These are phyloP conservation scores for Sylvilagus bachmani DNA, from an alignment of 2,113 vertebrate genomes.

Conservation along the genomic window DNA sequence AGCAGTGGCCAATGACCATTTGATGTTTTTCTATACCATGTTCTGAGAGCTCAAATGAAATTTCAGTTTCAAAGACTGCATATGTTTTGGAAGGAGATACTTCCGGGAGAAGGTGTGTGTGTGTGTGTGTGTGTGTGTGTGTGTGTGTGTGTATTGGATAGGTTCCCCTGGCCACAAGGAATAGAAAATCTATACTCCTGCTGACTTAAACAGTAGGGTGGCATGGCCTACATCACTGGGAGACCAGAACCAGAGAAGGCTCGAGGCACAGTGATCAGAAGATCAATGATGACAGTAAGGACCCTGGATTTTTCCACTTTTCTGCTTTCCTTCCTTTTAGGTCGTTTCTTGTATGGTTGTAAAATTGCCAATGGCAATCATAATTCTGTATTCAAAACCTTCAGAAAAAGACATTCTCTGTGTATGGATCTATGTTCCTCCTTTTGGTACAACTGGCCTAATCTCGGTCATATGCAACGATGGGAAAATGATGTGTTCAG, in stretches of 20 bases:
- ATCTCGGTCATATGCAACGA: not conserved
- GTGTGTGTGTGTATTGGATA: not conserved
- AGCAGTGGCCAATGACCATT: not conserved
- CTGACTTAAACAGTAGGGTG: not conserved
- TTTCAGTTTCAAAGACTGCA: not conserved
- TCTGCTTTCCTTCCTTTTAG: not conserved
- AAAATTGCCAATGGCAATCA: not conserved
- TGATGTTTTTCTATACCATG: not conserved
- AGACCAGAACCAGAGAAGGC: not conserved
- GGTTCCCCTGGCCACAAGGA: not conserved
- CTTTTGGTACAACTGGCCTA: not conserved
- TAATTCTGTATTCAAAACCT: not conserved
- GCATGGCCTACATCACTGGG: not conserved
- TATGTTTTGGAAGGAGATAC: not conserved
- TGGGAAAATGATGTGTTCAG: not conserved
- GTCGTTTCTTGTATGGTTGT: not conserved
- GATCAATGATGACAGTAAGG: not conserved
- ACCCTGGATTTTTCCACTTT: not conserved
- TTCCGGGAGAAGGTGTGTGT: not conserved
- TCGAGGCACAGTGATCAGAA: not conserved
- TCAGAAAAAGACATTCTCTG: not conserved
- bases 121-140: not conserved
- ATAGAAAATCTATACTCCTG: not conserved
- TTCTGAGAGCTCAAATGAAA: slow-evolving; percentile 19
- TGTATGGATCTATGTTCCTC: not conserved